Evolutionary conservation across 1,140 invertebrate genomes (phyloP).

Genomic region (Drosophila setifemur): DNA sequence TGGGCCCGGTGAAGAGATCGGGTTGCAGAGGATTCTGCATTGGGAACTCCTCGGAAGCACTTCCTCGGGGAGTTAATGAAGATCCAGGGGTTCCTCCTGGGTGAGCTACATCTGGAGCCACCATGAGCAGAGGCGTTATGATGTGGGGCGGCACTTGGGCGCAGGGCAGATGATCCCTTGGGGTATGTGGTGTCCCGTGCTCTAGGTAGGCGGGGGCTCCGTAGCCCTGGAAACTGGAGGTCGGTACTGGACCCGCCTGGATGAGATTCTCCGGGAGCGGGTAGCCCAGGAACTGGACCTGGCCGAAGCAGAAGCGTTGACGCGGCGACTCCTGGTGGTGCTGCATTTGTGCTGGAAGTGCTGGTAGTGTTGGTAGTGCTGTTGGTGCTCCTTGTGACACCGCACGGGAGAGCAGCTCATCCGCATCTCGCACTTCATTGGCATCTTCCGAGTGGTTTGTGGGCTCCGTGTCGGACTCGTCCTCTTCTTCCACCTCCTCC

Average conservation of each 20-base stretch:
- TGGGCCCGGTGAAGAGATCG: neutral
- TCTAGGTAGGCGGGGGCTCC: neutral
- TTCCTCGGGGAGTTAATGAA: too few species aligned
- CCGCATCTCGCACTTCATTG: too few species aligned
- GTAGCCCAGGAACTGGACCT: constrained; percentile 16
- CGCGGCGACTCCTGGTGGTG: neutral
- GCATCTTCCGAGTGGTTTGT: too few species aligned
- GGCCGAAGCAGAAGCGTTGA: neutral
- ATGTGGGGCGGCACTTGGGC: neutral
- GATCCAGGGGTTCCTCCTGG: neutral
- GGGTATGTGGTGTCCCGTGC: neutral
- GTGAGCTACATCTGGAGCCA: neutral
- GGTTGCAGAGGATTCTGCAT: too few species aligned
- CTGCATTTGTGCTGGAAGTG: too few species aligned
- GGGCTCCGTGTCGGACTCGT: neutral
- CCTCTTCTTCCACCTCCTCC: neutral
- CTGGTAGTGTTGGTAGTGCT: too few species aligned
- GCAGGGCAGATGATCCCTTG: neutral
- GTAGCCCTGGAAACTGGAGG: neutral
- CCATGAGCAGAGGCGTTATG: neutral
- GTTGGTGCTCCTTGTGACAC: too few species aligned
- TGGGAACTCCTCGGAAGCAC: too few species aligned
- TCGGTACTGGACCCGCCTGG: neutral
- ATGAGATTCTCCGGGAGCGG: neutral
- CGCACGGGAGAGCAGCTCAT: too few species aligned